Evolutionary conservation across 2,113 vertebrate species (phyloP).

Genomic region (Micromys minutus): DNA sequence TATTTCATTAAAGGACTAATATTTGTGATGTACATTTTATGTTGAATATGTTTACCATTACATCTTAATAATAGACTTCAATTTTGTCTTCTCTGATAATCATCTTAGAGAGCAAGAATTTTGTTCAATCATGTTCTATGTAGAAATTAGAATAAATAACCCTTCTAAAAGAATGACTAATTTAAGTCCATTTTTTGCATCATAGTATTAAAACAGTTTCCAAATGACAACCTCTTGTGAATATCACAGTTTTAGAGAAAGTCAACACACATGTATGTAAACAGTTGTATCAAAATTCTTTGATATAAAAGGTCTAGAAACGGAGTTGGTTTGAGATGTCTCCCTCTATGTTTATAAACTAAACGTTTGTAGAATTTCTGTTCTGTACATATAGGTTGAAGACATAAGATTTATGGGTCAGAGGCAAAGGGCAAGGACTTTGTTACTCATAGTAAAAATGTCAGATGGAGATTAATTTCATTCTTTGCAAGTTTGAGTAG

Average conservation of each 20-base stretch:
- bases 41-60: not conserved
- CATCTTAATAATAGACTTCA: not conserved
- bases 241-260: not conserved
- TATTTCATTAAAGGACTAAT: not conserved
- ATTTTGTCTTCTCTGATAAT: not conserved
- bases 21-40: not conserved
- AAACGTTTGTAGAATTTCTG: not conserved
- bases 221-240: not conserved
- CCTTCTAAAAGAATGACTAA: not conserved
- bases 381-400: not conserved
- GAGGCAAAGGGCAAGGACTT: slow-evolving; percentile 55
- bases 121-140: not conserved
- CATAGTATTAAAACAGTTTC: not conserved
- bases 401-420: slow-evolving; percentile 29
- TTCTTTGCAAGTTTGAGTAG: not conserved
- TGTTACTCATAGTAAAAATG: slow-evolving; percentile 21
- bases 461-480: slow-evolving; percentile 50
- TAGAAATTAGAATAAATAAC: not conserved
- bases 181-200: slow-evolving; percentile 1
- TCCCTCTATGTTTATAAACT: not conserved
- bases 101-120: not conserved
- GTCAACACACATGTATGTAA: not conserved
- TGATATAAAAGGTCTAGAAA: not conserved
- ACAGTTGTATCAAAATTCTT: not conserved
- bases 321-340: not conserved